Base-by-base conservation (phyloP, 2,797 vertebrate genomes). In the Schizothorax lantsangensis region DNA sequence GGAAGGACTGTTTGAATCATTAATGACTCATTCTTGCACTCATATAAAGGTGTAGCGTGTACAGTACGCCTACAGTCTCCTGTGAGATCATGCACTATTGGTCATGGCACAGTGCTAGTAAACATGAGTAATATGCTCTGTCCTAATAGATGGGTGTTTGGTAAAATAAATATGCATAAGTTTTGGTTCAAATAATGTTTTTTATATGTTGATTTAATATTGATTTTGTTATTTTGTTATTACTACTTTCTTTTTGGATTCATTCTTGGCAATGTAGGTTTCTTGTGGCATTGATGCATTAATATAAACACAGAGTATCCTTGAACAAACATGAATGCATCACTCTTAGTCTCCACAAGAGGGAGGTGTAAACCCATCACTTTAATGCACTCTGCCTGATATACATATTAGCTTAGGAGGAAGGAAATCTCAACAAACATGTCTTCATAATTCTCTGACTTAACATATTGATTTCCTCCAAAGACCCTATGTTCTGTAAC, bases 341-440 rank as follows among this genome's bases (percentile, higher is more conserved):
- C 3, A 33, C 81, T 73, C 12, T 72, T 14, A 57, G 33, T 83
- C 21, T 74, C 91, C 92, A 93, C 88, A 71, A 77, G 91, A 90
- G 92, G 92, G 90, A 17, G 78, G 14, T 81, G 14, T 0, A 33
- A 69, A 5, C 8, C 8, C 6, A 72, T 12, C 43, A 0, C 10
- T 79, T n/a, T 30, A 15, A 21, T 23, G 40, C 6, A n/a, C 2
- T 64, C n/a, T 33, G 19, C 19, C 1, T 71, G n/a, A 17, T 49
- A 3, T 8, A 59, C 47, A 54, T 3, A 1, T 69, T 26, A 19
- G 33, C 2, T 40, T 82, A 40, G n/a, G 14, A 26, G 8, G 17
- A 21, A 30, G 36, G 9, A 59, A 73, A 74, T 12, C 38, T 45
- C n/a, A 45, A 43, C 81, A 23, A 38, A 1, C 33, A 57, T 43